phyloP scores from a whole-genome alignment of 1,140 invertebrate genomes.

The Apis laboriosa region DNA sequence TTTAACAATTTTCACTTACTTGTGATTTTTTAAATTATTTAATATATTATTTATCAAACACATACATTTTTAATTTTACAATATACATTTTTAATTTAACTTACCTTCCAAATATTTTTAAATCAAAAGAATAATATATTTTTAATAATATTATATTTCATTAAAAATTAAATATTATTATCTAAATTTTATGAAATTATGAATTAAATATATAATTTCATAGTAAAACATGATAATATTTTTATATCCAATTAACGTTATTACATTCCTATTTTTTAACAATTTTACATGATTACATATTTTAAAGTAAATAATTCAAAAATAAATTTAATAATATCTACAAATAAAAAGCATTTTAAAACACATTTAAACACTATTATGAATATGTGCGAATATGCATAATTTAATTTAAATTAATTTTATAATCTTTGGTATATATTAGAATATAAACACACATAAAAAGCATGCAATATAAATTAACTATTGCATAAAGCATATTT shows the following conservation, averaged over 20 bases:
- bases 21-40: neutral
- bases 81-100: slow-evolving; percentile 32
- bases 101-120: slow-evolving; percentile 17
- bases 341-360: slow-evolving; percentile 11
- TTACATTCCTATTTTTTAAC: neutral
- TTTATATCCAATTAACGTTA: neutral
- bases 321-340: slow-evolving; percentile 10
- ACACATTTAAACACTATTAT: neutral
- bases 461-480: slow-evolving; percentile 30
- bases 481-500: slow-evolving; percentile 18
- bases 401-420: slow-evolving; percentile 28
- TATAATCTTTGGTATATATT: slow-evolving; percentile 30
- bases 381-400: neutral
- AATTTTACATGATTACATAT: slow-evolving; percentile 17
- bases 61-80: slow-evolving; percentile 17
- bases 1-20: neutral
- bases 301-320: neutral
- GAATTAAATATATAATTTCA: neutral
- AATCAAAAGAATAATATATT: neutral
- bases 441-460: slow-evolving; percentile 9
- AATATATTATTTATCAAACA: neutral
- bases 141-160: neutral
- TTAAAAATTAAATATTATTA: neutral
- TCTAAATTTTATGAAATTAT: neutral
- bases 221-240: slow-evolving; percentile 3